A percentile compares a stretch with the other conserved stretches of the same genome.
Evolutionary conservation across 2,113 vertebrate species (phyloP).

Genomic region (Lycaon pictus): DNA sequence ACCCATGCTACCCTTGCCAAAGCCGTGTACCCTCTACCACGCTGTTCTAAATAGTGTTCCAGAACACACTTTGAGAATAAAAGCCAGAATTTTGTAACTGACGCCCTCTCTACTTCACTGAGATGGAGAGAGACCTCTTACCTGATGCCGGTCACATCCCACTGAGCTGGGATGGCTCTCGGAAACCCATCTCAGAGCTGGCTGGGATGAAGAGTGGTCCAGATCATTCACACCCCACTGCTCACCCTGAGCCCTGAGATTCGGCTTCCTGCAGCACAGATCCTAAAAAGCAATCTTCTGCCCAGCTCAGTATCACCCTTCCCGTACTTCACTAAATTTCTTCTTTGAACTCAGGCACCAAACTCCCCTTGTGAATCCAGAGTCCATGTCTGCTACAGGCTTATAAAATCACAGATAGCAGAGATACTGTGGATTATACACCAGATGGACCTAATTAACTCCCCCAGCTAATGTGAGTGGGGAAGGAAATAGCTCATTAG

Average conservation of each 20-base stretch:
- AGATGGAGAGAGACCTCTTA: neutral
- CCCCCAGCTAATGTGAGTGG: neutral
- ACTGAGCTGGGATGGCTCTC: no score
- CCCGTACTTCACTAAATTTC: neutral
- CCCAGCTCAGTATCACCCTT: neutral
- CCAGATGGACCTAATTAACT: slow-evolving; percentile 73
- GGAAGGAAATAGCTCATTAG: slow-evolving; percentile 62
- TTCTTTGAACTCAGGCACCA: neutral
- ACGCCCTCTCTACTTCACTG: neutral
- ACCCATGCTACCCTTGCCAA: neutral
- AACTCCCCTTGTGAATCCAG: neutral
- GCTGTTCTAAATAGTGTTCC: no score
- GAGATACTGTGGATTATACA: neutral
- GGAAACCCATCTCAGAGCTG: neutral
- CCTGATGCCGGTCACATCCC: neutral
- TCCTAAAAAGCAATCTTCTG: neutral
- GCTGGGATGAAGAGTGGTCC: neutral
- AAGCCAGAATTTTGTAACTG: neutral
- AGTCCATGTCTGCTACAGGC: neutral
- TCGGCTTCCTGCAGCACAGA: neutral
- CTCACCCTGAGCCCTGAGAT: neutral
- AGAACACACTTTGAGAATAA: neutral
- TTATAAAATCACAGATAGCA: slow-evolving; percentile 28
- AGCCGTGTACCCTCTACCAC: neutral
- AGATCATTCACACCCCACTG: neutral